Percentiles rank a stretch among this genome's conserved stretches.
These are phyloP conservation scores for Ascidia mentula DNA, from an alignment of 23 tunicate genomes.

Conservation along the genomic window DNA sequence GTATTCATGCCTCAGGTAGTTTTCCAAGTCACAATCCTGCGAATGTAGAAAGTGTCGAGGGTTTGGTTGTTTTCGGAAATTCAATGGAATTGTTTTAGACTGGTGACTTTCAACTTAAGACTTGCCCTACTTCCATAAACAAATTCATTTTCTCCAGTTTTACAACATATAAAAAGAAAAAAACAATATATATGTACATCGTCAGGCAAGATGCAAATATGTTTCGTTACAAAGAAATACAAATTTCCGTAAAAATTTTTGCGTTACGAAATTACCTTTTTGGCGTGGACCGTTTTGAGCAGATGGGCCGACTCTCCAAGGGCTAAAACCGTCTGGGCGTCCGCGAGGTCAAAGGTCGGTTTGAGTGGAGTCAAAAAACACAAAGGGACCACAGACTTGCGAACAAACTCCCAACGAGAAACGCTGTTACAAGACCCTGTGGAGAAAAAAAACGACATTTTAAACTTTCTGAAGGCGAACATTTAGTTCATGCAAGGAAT, in stretches of 20 bases:
- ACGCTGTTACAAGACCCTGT: neutral
- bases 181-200: too few species aligned
- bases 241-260: neutral
- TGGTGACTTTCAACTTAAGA: too few species aligned
- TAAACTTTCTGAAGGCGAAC: too few species aligned
- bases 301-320: constrained; percentile 63
- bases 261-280: constrained; percentile 17
- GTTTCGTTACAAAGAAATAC: too few species aligned
- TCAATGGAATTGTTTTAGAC: too few species aligned
- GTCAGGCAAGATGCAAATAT: too few species aligned
- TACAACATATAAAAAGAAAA: too few species aligned
- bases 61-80: too few species aligned
- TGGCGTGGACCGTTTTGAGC: constrained; percentile 56
- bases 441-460: neutral
- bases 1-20: neutral
- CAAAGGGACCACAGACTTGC: constrained; percentile 49
- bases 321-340: constrained; percentile 93
- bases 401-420: constrained; percentile 9
- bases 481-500: too few species aligned
- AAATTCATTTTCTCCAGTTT: too few species aligned
- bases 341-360: constrained; percentile 71
- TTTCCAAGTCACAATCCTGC: neutral
- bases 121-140: too few species aligned
- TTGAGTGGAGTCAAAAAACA: constrained; percentile 87
- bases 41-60: neutral